Evolutionary conservation across 1,140 invertebrate genomes (phyloP), one percentile per base, ranked within the genome.

Genomic region (Philopotamus ludificatus): DNA sequence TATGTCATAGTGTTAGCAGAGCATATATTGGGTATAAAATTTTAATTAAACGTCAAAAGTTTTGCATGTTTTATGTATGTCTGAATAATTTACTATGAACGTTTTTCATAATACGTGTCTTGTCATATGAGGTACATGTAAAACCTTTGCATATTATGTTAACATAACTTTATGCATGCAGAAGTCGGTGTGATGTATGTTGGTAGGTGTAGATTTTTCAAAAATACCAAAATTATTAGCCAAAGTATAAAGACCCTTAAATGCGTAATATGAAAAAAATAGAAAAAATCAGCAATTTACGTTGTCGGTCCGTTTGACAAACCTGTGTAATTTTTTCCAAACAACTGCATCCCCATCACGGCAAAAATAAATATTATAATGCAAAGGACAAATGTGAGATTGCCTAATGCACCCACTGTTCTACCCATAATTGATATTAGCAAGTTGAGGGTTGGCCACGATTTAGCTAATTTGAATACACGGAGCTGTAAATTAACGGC

Each of bases 321-420:
- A 92, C 90, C 89, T 83, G 85, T 87, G 77, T 97, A 98, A 77
- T 94, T 91, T 77, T 93, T 92, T 71, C 93, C 94, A 84, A 98
- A 98, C 70, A 98, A 86, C 81, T 98, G 95, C 92, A 97, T 98
- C 70, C 95, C 95, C 94, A 98, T 97, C 71, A 98, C 95, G 76
- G 95, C 95, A 79, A 97, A 98, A 80, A 98, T 98, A 85, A 98
- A 98, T 84, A 98, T 96, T 80, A 98, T 97, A 81, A 98, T 98
- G 77, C 90, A 95, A 76, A 98, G 86, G 72, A 98, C 94, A 83
- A 98, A 95, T 70, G 94, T 97, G 78, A 98, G 84, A 84, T 98
- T 98, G 84, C 95, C 96, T 81, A 99, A 86, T 74, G 96, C 95
- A 74, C 95, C 95, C 82, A 99, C 91, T 25, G 96, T 98, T 82